Base-by-base conservation (phyloP, 2,113 vertebrate species). In the Gila orcuttii region DNA sequence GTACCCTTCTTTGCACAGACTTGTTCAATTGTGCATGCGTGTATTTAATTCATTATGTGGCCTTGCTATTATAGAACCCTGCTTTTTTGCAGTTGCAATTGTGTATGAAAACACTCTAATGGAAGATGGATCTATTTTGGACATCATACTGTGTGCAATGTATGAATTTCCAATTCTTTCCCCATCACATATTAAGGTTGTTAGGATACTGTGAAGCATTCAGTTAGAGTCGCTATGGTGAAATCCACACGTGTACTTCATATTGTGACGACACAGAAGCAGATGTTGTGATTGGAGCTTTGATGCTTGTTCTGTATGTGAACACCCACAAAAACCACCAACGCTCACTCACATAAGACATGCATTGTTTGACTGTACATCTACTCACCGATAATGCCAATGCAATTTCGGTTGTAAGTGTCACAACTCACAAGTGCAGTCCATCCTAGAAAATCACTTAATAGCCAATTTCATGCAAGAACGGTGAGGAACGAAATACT, bases 381-480 rank as follows among this genome's bases (percentile, higher is more conserved):
- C n/a, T 39, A 59, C 6, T 6, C 11, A 25, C 47, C 2, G 25
- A 52, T 55, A 77, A 33, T 31, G 66, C 39, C 77, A 76, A 45
- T 86, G 64, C 86, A 84, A 33, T 33, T 88, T 33, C 79, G 55
- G 86, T 74, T 87, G 85, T 89, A 87, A 88, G 76, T 88, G 88
- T 90, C 90, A 86, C 33, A 84, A 69, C 82, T 83, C 90, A 86
- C 25, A 84, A 69, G 83, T 81, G 86, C 74, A 89, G 83, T 89
- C 88, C 87, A 74, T 91, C 88, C 86, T 25, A 21, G 85, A 91
- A 87, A 91, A 89, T 77, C 89, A 91, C 91, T 89, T 93, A 91
- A 93, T 92, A 91, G 91, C 90, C 92, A 94, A 93, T 94, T 94
- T 94, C 93, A 94, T 93, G 93, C 92, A 90, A 92, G 91, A 92